Evolutionary conservation across 2,888 invertebrate species (phyloP).

Genomic region (Phengaris alcon): DNA sequence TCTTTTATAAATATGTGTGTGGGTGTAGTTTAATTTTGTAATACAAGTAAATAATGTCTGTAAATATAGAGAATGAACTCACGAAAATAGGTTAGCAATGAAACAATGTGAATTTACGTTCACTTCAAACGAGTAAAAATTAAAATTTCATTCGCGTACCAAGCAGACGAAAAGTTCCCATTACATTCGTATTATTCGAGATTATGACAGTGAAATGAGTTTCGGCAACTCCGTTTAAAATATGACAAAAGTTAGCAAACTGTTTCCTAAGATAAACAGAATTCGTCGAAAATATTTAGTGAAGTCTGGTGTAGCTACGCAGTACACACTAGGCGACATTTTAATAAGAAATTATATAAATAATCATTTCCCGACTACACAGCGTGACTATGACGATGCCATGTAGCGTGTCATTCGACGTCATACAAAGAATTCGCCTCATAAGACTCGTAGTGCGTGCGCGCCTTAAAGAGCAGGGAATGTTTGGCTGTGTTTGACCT

Average conservation of each 20-base stretch:
- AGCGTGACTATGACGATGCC: too few species aligned
- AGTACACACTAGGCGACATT: not conserved
- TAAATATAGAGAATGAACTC: not conserved
- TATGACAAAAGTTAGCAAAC: constrained; percentile 54
- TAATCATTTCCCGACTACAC: too few species aligned
- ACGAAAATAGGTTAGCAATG: not conserved
- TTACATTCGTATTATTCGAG: constrained; percentile 42
- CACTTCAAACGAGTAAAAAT: constrained; percentile 21
- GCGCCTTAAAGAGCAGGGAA: constrained; percentile 51
- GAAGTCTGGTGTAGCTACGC: constrained; percentile 41
- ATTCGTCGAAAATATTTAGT: constrained; percentile 63
- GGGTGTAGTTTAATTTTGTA: too few species aligned
- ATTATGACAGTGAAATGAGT: constrained; percentile 44
- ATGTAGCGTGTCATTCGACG: too few species aligned
- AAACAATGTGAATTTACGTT: constrained; percentile 17
- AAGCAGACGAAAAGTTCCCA: constrained; percentile 33
- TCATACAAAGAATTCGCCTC: too few species aligned
- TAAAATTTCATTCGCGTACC: constrained; percentile 28
- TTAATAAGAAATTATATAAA: too few species aligned
- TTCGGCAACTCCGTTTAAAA: constrained; percentile 54
- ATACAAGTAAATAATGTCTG: too few species aligned
- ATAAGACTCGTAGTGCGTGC: not conserved
- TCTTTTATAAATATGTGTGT: too few species aligned
- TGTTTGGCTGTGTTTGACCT: constrained; percentile 62
- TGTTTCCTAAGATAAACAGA: constrained; percentile 65